phyloP scores from a whole-genome alignment of 2,113 vertebrate species.

The Pontoporia blainvillei region DNA sequence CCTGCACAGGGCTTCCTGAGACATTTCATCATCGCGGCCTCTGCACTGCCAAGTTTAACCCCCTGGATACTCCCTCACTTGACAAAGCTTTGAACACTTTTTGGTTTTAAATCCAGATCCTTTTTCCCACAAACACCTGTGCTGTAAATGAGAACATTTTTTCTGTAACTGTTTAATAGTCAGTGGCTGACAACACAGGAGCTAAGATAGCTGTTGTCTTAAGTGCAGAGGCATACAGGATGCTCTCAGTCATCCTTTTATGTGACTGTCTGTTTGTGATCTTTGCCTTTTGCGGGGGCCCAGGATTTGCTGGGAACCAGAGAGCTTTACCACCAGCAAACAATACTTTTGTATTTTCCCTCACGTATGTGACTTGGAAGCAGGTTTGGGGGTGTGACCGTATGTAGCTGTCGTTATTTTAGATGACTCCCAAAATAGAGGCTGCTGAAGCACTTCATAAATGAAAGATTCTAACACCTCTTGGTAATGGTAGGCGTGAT shows the following conservation, averaged over 20 bases:
- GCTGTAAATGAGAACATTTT: slow-evolving; percentile 9
- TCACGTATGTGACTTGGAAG: background rate
- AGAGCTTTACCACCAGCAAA: background rate
- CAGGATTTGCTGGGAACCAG: background rate
- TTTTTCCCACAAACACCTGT: slow-evolving; percentile 48
- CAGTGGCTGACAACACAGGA: background rate
- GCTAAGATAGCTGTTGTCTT: background rate
- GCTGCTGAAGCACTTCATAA: background rate
- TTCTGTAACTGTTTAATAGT: background rate
- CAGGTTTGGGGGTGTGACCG: background rate
- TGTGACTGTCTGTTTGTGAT: background rate
- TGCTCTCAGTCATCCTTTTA: background rate
- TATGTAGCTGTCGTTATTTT: background rate
- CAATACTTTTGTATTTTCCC: background rate
- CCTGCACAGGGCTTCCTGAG: slow-evolving; percentile 16
- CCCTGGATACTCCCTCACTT: slow-evolving; percentile 46
- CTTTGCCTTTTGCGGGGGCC: background rate
- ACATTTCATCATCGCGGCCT: slow-evolving; percentile 33
- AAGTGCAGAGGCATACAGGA: background rate
- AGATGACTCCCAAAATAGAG: background rate
- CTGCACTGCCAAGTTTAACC: slow-evolving; percentile 59
- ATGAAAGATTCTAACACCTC: background rate
- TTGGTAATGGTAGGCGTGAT: background rate
- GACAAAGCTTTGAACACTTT: slow-evolving; percentile 64
- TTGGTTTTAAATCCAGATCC: slow-evolving; percentile 38